Conservation (phyloP, 2,888 invertebrate species). For the Colostygia pectinataria region DNA sequence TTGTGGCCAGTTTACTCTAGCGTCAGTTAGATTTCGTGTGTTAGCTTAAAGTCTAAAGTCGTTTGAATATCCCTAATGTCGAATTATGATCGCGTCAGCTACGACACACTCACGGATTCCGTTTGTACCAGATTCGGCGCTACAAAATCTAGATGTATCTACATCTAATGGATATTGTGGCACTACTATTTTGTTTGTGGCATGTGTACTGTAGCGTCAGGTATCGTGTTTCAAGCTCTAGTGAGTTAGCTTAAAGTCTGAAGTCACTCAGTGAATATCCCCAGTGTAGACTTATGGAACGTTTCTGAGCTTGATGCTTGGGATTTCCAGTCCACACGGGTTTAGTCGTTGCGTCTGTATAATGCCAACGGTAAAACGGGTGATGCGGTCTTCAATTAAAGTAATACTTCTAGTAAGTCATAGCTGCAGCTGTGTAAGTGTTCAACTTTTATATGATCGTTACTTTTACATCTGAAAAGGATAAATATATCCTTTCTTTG, state of each 20-base stretch:
- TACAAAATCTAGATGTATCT: constrained; percentile 17
- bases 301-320: constrained; percentile 17
- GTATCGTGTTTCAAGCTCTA: constrained; percentile 12
- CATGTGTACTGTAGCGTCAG: background rate
- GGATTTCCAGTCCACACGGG: constrained; percentile 23
- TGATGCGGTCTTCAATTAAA: constrained; percentile 16
- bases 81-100: constrained; percentile 18
- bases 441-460: too few species aligned
- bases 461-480: too few species aligned
- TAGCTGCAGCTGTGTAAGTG: background rate
- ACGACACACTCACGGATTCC: background rate
- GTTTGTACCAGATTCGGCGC: constrained; percentile 1
- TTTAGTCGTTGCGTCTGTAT: constrained; percentile 19
- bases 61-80: constrained; percentile 20
- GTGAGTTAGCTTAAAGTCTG: constrained; percentile 5
- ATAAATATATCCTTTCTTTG: too few species aligned
- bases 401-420: constrained; percentile 6
- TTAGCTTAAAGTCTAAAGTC: too few species aligned
- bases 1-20: too few species aligned
- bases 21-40: too few species aligned
- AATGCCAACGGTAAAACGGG: constrained; percentile 16
- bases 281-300: constrained; percentile 4
- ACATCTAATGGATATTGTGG: too few species aligned
- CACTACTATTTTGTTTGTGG: constrained; percentile 1
- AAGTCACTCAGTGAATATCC: constrained; percentile 1